Conservation (phyloP, 2,113 vertebrate species). For the Embiotoca jacksoni region DNA sequence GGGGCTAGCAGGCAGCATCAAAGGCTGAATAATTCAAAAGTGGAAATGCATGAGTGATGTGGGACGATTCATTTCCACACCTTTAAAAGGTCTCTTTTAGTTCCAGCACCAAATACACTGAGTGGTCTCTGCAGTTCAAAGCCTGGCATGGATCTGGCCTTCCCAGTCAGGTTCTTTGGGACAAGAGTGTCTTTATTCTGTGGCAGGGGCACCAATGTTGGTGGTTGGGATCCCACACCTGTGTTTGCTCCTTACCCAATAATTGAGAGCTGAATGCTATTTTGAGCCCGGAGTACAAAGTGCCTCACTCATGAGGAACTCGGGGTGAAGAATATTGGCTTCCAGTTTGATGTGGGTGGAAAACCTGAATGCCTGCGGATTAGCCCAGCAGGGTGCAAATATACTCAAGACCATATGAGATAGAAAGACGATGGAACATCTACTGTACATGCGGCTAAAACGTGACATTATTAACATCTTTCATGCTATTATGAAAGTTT, state of each 20-base stretch:
- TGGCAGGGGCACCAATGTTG: slow-evolving; percentile 55
- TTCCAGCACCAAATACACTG: slow-evolving; percentile 59
- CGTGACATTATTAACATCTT: background rate
- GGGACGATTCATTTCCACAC: slow-evolving; percentile 87
- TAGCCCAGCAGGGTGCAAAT: slow-evolving; percentile 54
- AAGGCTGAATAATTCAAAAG: slow-evolving; percentile 89
- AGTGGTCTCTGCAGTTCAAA: slow-evolving; percentile 86
- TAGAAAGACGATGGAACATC: slow-evolving; percentile 35
- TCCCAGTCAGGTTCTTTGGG: slow-evolving; percentile 73
- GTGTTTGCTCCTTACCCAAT: slow-evolving; percentile 94
- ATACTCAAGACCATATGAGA: slow-evolving; percentile 37
- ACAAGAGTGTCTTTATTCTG: slow-evolving; percentile 88
- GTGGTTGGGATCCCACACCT: slow-evolving; percentile 90
- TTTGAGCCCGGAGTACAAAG: slow-evolving; percentile 89
- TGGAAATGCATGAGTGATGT: slow-evolving; percentile 93
- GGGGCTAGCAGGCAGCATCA: slow-evolving; percentile 53
- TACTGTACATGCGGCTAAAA: background rate
- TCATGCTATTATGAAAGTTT: too few species aligned
- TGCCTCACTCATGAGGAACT: slow-evolving; percentile 80
- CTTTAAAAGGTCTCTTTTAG: slow-evolving; percentile 80
- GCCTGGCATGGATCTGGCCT: slow-evolving; percentile 73
- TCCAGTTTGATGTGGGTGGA: slow-evolving; percentile 76
- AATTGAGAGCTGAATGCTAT: slow-evolving; percentile 92
- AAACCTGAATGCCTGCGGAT: slow-evolving; percentile 63
- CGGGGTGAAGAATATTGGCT: slow-evolving; percentile 67